phyloP scores from a whole-genome alignment of 2,797 vertebrate genomes.

The Rhinoraja longicauda region DNA sequence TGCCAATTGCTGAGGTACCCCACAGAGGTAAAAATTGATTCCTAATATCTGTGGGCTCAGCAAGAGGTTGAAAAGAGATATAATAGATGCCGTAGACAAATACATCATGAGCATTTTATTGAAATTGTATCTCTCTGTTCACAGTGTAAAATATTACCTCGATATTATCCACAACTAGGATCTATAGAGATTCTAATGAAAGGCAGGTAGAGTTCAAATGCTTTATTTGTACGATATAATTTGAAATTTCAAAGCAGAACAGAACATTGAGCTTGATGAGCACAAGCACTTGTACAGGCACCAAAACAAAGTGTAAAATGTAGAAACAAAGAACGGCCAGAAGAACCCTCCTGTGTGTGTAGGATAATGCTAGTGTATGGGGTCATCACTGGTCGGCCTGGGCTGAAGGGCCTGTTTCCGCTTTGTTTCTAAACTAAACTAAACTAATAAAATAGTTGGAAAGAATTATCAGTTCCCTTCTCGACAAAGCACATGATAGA shows the following conservation, averaged over 20 bases:
- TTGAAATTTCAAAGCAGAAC: background rate
- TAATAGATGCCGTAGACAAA: background rate
- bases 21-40: slow-evolving; percentile 11
- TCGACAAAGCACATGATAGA: background rate
- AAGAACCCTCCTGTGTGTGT: no score
- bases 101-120: background rate
- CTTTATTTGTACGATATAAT: background rate
- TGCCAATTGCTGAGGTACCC: background rate
- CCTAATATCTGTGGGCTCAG: background rate
- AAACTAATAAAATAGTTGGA: no score
- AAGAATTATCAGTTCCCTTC: background rate
- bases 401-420: no score
- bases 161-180: background rate
- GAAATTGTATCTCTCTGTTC: background rate
- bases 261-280: background rate
- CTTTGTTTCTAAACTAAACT: no score
- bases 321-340: no score
- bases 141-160: background rate
- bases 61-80: background rate
- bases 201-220: background rate
- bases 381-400: no score
- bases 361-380: no score
- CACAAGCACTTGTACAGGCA: background rate
- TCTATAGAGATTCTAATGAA: background rate
- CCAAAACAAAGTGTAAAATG: no score